Conservation (phyloP, 2,113 vertebrate genomes). For the Tupaia chinensis region DNA sequence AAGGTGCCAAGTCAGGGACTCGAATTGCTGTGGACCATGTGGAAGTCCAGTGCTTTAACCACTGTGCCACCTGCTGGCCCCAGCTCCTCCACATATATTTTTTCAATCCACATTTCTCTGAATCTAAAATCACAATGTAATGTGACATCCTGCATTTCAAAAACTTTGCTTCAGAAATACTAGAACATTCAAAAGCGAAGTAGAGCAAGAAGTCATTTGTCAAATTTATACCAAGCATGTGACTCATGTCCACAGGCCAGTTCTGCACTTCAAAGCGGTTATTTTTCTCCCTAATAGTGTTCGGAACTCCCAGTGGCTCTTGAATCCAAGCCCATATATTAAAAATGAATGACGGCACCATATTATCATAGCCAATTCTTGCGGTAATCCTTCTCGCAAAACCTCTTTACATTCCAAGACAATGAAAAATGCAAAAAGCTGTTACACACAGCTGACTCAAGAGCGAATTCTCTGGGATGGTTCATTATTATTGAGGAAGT, state of each 20-base stretch:
- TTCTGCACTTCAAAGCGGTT: conserved; percentile 40
- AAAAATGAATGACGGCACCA: conserved; percentile 70
- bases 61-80: no score
- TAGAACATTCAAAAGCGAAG: conserved; percentile 43
- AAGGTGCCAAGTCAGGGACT: no score
- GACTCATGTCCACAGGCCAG: conserved; percentile 10
- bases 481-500: conserved; percentile 49
- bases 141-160: conserved; percentile 24
- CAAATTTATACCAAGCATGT: background rate
- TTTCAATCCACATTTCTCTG: conserved; percentile 13
- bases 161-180: conserved; percentile 54
- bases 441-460: conserved; percentile 73
- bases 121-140: conserved; percentile 39
- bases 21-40: no score
- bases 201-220: conserved; percentile 37
- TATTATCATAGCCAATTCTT: conserved; percentile 62
- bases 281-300: conserved; percentile 56
- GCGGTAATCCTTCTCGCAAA: conserved; percentile 71
- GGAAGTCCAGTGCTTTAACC: no score
- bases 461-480: conserved; percentile 47
- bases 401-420: conserved; percentile 69
- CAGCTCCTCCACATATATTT: background rate
- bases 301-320: conserved; percentile 56
- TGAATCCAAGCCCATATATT: conserved; percentile 62
- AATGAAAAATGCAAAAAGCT: conserved; percentile 73